Conservation (phyloP, 2,113 vertebrate genomes). For the Scomber scombrus region DNA sequence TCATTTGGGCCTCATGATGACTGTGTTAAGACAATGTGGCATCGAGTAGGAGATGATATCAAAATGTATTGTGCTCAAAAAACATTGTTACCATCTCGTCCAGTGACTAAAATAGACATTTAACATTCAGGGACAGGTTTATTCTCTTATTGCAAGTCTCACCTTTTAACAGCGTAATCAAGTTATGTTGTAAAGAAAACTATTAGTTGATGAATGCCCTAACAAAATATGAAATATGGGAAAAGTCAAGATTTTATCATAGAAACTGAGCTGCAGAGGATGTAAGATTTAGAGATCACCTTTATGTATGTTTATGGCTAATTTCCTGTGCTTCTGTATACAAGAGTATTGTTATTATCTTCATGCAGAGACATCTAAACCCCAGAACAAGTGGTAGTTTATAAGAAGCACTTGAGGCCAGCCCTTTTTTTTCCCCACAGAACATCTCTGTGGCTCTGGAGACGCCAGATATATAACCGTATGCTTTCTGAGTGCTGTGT, state of each 20-base stretch:
- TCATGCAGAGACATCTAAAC: neutral
- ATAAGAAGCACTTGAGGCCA: neutral
- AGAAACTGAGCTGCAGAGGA: neutral
- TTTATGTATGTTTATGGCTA: no score
- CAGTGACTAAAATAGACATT: neutral
- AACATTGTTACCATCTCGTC: neutral
- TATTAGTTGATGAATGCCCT: no score
- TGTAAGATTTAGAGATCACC: neutral
- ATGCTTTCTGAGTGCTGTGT: neutral
- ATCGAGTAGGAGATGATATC: neutral
- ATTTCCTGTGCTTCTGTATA: neutral
- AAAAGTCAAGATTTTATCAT: neutral
- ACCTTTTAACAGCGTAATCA: neutral
- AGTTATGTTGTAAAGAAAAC: neutral
- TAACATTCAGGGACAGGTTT: neutral
- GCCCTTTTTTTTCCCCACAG: neutral
- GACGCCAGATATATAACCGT: neutral
- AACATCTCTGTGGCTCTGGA: neutral
- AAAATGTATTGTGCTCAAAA: neutral
- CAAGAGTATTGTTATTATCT: neutral
- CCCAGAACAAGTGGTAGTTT: neutral
- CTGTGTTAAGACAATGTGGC: neutral
- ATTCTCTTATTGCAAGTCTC: neutral
- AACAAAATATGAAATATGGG: neutral
- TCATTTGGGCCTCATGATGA: conserved; percentile 15